phyloP scores from a whole-genome alignment of 2,888 invertebrate genomes.

The Nomada lathburiana region DNA sequence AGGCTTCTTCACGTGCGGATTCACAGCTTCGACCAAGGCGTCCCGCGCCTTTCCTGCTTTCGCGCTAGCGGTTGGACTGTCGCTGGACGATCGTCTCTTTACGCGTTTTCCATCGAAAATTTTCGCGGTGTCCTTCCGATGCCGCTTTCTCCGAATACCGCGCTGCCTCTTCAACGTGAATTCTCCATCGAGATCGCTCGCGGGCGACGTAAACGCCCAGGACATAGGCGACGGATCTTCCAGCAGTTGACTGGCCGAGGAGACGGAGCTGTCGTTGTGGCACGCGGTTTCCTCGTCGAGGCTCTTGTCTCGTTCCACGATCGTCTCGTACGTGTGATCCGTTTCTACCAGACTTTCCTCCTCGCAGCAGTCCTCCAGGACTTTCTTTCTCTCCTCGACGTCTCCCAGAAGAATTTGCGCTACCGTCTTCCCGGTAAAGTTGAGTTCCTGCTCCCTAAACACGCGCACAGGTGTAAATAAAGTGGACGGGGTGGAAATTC shows the following conservation, averaged over 20 bases:
- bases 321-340: conserved; percentile 75
- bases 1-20: conserved; percentile 80
- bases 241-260: conserved; percentile 82
- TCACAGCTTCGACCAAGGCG: conserved; percentile 77
- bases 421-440: conserved; percentile 76
- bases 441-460: conserved; percentile 75
- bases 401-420: conserved; percentile 80
- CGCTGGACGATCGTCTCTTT: conserved; percentile 74
- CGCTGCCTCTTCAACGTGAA: conserved; percentile 81
- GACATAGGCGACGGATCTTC: conserved; percentile 82
- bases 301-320: conserved; percentile 63
- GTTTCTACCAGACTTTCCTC: conserved; percentile 11
- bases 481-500: too few relatives aligned
- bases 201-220: conserved; percentile 81
- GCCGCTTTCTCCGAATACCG: conserved; percentile 81
- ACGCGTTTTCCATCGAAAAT: conserved; percentile 70
- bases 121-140: conserved; percentile 71
- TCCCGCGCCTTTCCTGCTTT: conserved; percentile 15
- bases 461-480: neutral
- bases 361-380: conserved; percentile 64
- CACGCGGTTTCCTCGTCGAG: conserved; percentile 57
- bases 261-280: conserved; percentile 82
- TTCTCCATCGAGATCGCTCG: conserved; percentile 78
- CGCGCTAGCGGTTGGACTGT: conserved; percentile 66
- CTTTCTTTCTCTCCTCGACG: conserved; percentile 75